Evolutionary conservation across 1,140 invertebrate species (phyloP).

Genomic region (Manduca sexta): DNA sequence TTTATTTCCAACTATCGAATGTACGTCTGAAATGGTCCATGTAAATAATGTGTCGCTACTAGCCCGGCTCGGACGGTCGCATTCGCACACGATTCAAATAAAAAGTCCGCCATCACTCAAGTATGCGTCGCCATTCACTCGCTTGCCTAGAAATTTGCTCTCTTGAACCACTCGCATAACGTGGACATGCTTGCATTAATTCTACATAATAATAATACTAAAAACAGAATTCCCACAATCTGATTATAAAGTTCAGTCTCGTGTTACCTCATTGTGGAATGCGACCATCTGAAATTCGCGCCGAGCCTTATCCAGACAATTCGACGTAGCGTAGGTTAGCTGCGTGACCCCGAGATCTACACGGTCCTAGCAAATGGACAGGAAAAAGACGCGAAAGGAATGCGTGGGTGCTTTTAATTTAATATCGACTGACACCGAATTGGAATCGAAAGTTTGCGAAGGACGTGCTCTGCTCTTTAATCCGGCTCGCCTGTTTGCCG

Average conservation of each 20-base stretch:
- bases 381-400: conserved; percentile 70
- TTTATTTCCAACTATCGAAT: background rate
- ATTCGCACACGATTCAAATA: conserved; percentile 72
- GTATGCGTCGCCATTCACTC: conserved; percentile 67
- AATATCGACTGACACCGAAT: conserved; percentile 70
- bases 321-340: conserved; percentile 28
- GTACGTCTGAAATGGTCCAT: conserved; percentile 1
- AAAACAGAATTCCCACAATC: too few relatives aligned
- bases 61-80: conserved; percentile 33
- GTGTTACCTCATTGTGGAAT: too few relatives aligned
- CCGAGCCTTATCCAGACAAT: conserved; percentile 37
- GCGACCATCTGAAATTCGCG: background rate
- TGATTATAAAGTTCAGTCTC: too few relatives aligned
- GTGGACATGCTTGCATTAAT: conserved; percentile 43
- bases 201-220: too few relatives aligned
- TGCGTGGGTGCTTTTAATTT: conserved; percentile 72
- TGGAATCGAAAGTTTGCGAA: conserved; percentile 66
- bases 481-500: conserved; percentile 31
- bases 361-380: conserved; percentile 71
- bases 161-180: conserved; percentile 24
- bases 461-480: conserved; percentile 59
- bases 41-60: conserved; percentile 29
- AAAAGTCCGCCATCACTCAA: conserved; percentile 71
- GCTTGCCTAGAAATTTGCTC: conserved; percentile 64
- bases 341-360: conserved; percentile 61